Conservation (phyloP, 2,888 invertebrate genomes). For the Erebia ligea region DNA sequence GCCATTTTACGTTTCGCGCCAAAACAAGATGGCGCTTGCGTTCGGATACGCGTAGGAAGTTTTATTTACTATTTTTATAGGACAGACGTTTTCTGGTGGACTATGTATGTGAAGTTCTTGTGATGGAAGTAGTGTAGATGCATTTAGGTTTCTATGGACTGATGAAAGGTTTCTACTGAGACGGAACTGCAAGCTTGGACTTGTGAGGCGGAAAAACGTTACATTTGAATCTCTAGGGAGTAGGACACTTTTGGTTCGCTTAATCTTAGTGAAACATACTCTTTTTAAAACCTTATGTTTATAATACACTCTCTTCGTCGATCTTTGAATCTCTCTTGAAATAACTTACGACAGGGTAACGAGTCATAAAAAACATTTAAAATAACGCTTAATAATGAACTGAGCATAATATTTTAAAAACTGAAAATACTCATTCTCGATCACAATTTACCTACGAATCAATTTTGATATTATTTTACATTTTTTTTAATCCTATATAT, state of each 20-base stretch:
- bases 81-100: slow-evolving; percentile 53
- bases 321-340: slow-evolving; percentile 60
- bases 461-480: slow-evolving; percentile 60
- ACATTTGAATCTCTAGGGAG: slow-evolving; percentile 45
- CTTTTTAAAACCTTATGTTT: slow-evolving; percentile 22
- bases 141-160: slow-evolving; percentile 52
- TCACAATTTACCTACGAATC: slow-evolving; percentile 64
- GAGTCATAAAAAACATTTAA: slow-evolving; percentile 59
- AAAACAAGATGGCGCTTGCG: slow-evolving; percentile 16
- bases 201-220: slow-evolving; percentile 44
- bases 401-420: slow-evolving; percentile 67
- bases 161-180: slow-evolving; percentile 21
- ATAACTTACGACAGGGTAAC: slow-evolving; percentile 76
- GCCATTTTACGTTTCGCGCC: slow-evolving; percentile 47
- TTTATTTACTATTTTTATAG: slow-evolving; percentile 50
- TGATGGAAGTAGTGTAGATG: slow-evolving; percentile 54
- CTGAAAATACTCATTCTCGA: slow-evolving; percentile 72
- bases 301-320: slow-evolving; percentile 34
- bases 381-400: slow-evolving; percentile 53
- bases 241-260: slow-evolving; percentile 28
- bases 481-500: slow-evolving; percentile 55
- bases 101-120: slow-evolving; percentile 50
- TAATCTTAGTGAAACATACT: slow-evolving; percentile 22
- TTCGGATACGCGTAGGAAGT: slow-evolving; percentile 19
- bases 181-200: slow-evolving; percentile 27